Base-by-base conservation (phyloP, 1,140 invertebrate species). In the Harpegnathos saltator region DNA sequence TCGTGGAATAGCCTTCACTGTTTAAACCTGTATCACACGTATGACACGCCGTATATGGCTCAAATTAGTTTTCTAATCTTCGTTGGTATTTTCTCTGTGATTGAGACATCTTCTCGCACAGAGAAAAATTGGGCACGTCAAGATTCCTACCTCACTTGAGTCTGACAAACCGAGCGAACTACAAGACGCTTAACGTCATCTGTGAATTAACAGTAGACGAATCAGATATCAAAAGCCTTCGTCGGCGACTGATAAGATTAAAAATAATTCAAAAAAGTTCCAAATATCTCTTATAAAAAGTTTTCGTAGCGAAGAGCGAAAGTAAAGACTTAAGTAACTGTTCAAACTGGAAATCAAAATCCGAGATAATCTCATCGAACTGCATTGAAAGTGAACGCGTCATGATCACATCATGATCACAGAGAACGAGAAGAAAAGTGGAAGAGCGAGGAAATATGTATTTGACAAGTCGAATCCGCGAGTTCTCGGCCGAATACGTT, bases 191-290 rank as follows among this genome's bases (percentile, higher is more conserved):
- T 61, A 44, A 59, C 54, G 14, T n/a, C 11, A 14, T 15, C 15
- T 61, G 26, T 63, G 52, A 75, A 50, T 65, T 29, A 14, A 11
- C 24, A 52, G n/a, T 12, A 24, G 38, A 74, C 1, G 1, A 63
- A 52, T 65, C 3, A 14, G 0, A 62, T 14, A 75, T 65, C 7
- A 75, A 75, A 54, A 52, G 22, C 9, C 2, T 65, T 65, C 17
- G 17, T 75, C 52, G 3, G 26, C 26, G 50, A 65, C 3, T 52
- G 15, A 15, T n/a, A n/a, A n/a, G 54, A 52, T 65, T n/a, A 65
- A 75, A 52, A 22, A 11, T 56, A 56, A 56, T 56, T 56, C 12
- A 29, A 50, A n/a, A 74, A 74, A 52, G 15, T 50, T 63, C 50
- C n/a, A 3, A 62, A 50, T 9, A 1, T 44, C 38, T 44, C 9